Evolutionary conservation across 1,140 invertebrate species (phyloP), one percentile per base, ranked within the genome.

Genomic region (Leptinotarsa lineolata): DNA sequence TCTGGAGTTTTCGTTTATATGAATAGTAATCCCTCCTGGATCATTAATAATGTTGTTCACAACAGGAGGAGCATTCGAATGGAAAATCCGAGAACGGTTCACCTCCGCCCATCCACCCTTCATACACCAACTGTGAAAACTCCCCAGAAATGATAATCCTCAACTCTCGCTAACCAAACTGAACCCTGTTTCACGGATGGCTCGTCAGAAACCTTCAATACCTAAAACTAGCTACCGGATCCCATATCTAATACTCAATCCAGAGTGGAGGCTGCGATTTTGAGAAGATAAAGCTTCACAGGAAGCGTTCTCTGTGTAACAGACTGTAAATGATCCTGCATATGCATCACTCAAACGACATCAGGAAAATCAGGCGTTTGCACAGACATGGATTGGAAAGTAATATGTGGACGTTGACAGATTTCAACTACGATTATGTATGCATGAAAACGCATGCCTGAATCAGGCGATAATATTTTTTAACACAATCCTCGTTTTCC

Each of bases 241-340:
- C 16, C 48, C 48, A 54, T 54, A 54, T 54, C 48, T 54, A 54
- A 54, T 54, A 54, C 48, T 54, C 16, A 4, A 54, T 54, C 48
- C 4, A 54, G 48, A 54, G 48, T 54, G 15, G 48, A 54, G 48
- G n/a, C 48, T 54, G 48, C 48, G 48, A 54, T 54, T 12, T 54
- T n/a, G 48, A 54, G 16, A 18, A 54, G 48, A 54, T 54, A 54
- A 54, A 54, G 48, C 48, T 54, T 54, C 48, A n/a, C 48, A 54
- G 48, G 48, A 54, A 54, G 48, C 48, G 48, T 18, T 54, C 3
- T 8, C 5, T 18, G 48, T 54, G 48, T 54, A 54, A n/a, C 48
- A 54, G 48, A 54, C 48, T 54, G 48, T 54, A 18, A 54, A 1
- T 54, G 48, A 54, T 54, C 12, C 48, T 6, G 48, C 48, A 15